phyloP scores from a whole-genome alignment of 2,113 vertebrate species.

The Podarcis cretensis region DNA sequence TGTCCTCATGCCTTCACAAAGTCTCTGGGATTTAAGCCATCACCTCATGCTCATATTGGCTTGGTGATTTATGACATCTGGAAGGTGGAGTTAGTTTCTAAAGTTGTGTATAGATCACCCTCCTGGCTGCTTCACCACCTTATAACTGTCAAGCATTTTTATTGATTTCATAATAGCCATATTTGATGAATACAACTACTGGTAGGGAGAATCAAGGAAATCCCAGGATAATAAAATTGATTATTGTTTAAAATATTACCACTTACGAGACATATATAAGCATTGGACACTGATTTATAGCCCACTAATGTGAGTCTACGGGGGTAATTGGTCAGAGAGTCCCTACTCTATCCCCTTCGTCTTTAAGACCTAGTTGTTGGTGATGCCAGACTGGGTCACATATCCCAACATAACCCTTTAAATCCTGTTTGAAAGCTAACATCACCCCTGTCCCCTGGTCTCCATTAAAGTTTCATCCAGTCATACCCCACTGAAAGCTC shows the following conservation, averaged over 20 bases:
- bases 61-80: slow-evolving; percentile 34
- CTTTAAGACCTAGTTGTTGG: neutral
- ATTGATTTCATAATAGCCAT: slow-evolving; percentile 10
- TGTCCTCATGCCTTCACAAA: neutral
- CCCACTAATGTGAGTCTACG: too few relatives aligned
- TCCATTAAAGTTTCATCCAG: neutral
- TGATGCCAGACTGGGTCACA: neutral
- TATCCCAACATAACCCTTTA: neutral
- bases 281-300: neutral
- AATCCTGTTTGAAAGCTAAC: neutral
- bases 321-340: neutral
- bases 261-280: too few relatives aligned
- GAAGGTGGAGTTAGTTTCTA: neutral
- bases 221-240: neutral
- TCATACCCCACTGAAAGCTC: neutral
- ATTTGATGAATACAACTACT: neutral
- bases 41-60: neutral
- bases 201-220: neutral
- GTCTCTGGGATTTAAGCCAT: neutral
- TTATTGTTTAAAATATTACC: neutral
- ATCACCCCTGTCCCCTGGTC: neutral
- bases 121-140: slow-evolving; percentile 7
- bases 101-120: slow-evolving; percentile 28
- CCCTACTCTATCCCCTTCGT: neutral
- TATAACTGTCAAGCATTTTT: slow-evolving; percentile 21